phyloP scores from a whole-genome alignment of 2,888 invertebrate genomes.

The Magallana nippona region DNA sequence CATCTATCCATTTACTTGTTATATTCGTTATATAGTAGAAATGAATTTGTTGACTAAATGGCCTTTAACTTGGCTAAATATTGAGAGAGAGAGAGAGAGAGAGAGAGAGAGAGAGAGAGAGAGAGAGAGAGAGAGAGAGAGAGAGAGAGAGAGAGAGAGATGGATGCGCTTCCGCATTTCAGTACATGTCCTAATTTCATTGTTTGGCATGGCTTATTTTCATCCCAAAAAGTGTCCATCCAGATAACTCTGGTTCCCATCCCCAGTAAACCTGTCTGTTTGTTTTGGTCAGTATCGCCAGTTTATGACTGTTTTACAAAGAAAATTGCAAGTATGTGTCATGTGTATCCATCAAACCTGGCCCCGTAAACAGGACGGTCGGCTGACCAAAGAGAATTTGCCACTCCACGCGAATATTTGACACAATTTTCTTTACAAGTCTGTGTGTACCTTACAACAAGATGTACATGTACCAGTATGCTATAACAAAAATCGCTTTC shows the following conservation, averaged over 20 bases:
- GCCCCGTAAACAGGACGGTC: background rate
- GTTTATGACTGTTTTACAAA: constrained; percentile 13
- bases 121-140: no score
- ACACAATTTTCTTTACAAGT: background rate
- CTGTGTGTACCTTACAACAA: no score
- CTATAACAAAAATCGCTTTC: no score
- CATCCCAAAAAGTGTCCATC: no score
- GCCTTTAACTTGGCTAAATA: no score
- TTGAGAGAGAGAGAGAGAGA: no score
- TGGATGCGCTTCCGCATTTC: background rate
- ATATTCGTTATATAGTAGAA: no score
- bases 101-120: no score
- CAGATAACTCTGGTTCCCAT: no score
- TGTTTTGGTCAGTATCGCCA: background rate
- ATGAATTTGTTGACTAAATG: no score
- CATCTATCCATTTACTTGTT: background rate
- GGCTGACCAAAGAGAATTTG: constrained; percentile 7
- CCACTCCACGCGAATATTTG: constrained; percentile 5
- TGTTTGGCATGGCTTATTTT: background rate
- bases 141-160: no score
- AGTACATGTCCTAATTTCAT: background rate
- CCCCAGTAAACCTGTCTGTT: background rate
- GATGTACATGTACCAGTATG: no score
- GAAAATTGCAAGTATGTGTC: background rate
- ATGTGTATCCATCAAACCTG: background rate